A percentile compares a stretch with the other conserved stretches of the same genome.
Conservation (phyloP, 2,113 vertebrate genomes). For the Spheniscus mendiculus region DNA sequence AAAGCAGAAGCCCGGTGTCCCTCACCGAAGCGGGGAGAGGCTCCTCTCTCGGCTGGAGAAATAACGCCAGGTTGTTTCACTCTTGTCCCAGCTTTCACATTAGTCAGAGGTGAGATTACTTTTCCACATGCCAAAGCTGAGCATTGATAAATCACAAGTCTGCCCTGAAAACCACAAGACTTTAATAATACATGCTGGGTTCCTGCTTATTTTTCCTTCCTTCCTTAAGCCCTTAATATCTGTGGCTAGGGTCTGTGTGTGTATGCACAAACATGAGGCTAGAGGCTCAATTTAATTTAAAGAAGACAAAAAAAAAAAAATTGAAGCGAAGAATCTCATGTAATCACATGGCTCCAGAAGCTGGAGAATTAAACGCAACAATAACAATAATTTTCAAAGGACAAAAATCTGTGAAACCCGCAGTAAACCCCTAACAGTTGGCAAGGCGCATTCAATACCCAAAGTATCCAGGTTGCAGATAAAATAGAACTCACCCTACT, state of each 20-base stretch:
- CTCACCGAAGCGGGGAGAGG: rapidly evolving
- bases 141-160: not conserved
- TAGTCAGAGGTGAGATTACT: not conserved
- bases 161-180: not conserved
- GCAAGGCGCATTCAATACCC: not conserved
- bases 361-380: not conserved
- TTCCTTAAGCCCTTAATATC: not conserved
- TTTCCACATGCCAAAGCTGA: not conserved
- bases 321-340: not conserved
- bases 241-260: not conserved
- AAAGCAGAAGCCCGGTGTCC: rapidly evolving
- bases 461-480: not conserved
- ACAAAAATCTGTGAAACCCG: not conserved
- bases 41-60: not conserved
- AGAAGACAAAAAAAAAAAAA: not conserved
- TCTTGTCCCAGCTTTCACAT: not conserved
- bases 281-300: not conserved
- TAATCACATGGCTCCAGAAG: not conserved
- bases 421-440: not conserved
- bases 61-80: not conserved
- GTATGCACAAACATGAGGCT: not conserved
- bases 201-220: not conserved
- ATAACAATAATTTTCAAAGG: not conserved
- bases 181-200: not conserved
- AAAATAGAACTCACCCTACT: not conserved